phyloP scores from a whole-genome alignment of 2,797 vertebrate species.

The Botia almorhae region DNA sequence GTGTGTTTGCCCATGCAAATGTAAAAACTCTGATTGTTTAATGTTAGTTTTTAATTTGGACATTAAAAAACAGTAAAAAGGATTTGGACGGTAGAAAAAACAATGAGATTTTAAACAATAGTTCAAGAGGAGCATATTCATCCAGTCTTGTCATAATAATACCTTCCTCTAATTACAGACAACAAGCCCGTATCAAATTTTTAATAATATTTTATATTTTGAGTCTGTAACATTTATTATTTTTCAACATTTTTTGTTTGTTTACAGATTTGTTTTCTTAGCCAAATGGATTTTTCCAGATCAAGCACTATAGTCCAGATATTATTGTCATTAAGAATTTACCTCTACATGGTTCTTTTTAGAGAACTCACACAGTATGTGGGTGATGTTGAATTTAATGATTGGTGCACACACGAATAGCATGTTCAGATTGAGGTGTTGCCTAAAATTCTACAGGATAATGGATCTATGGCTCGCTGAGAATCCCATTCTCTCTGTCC shows the following conservation, averaged over 20 bases:
- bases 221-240: background rate
- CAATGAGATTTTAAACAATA: too few relatives aligned
- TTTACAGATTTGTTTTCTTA: background rate
- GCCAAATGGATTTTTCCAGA: background rate
- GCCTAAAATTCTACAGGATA: slow-evolving; percentile 43
- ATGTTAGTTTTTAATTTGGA: background rate
- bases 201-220: too few relatives aligned
- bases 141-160: background rate
- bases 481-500: slow-evolving; percentile 30
- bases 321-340: slow-evolving; percentile 4
- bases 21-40: background rate
- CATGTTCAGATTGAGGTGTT: slow-evolving; percentile 35
- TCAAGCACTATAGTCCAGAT: slow-evolving; percentile 12
- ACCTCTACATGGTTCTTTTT: background rate
- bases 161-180: background rate
- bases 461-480: slow-evolving; percentile 36
- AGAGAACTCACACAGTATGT: background rate
- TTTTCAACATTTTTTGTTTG: background rate
- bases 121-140: background rate
- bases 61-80: too few relatives aligned
- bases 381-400: background rate
- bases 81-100: too few relatives aligned
- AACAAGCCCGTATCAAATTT: background rate
- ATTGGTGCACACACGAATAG: background rate
- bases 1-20: background rate